Evolutionary conservation across 2,888 invertebrate genomes (phyloP).

Genomic region (Melanargia galathea): DNA sequence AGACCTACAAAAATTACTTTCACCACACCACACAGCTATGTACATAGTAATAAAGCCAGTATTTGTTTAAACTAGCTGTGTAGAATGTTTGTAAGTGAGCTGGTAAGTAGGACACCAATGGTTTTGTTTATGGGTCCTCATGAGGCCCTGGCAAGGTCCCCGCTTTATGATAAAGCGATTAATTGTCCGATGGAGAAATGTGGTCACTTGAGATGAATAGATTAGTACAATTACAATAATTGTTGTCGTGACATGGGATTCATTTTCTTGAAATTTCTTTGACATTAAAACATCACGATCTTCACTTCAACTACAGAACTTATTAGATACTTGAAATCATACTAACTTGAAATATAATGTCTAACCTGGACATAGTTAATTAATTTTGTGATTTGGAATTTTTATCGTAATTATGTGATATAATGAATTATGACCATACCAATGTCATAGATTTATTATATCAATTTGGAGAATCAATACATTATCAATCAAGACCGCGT

Average conservation of each 20-base stretch:
- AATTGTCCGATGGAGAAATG: constrained; percentile 28
- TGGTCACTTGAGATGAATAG: constrained; percentile 18
- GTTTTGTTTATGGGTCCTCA: constrained; percentile 70
- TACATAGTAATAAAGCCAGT: constrained; percentile 48
- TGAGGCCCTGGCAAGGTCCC: constrained; percentile 65
- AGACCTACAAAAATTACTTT: constrained; percentile 77
- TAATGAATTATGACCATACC: no score
- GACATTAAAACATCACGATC: no score
- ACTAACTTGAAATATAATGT: no score
- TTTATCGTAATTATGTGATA: no score
- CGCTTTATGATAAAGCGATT: constrained; percentile 33
- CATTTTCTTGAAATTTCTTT: background rate
- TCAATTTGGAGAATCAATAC: no score
- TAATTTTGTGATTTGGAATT: no score
- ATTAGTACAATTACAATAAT: background rate
- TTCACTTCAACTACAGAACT: no score
- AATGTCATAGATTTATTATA: no score
- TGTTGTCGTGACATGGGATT: background rate
- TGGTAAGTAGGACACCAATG: constrained; percentile 72
- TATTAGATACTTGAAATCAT: no score
- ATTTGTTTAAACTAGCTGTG: constrained; percentile 43
- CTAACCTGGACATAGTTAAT: no score
- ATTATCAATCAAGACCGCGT: no score
- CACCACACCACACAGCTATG: constrained; percentile 46
- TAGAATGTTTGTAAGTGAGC: constrained; percentile 51